Conservation (phyloP, 2,888 invertebrate genomes). For the Melanchra persicariae region DNA sequence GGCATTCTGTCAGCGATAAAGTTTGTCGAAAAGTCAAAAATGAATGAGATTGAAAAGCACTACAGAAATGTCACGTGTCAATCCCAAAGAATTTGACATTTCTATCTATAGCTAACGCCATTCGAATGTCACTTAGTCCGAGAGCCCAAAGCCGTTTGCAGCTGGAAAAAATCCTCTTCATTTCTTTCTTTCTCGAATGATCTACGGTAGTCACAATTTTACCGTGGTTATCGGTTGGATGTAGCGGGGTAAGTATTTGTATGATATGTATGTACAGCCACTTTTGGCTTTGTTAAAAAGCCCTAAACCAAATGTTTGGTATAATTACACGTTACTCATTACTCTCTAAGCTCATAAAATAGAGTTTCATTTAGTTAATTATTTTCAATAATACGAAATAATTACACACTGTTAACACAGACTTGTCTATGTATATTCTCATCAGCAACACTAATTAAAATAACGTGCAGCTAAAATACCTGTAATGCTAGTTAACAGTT, state of each 20-base stretch:
- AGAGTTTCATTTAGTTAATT: not conserved
- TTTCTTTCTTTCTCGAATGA: not conserved
- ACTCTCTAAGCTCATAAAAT: not conserved
- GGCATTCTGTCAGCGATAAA: too few relatives aligned
- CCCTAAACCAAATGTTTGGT: not conserved
- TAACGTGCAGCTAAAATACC: conserved; percentile 33
- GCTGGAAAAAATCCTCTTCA: not conserved
- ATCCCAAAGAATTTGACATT: too few relatives aligned
- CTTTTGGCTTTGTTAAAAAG: not conserved
- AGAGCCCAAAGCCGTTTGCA: not conserved
- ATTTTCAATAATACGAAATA: conserved; percentile 23
- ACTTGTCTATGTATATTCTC: conserved; percentile 1
- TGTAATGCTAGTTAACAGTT: conserved; percentile 45
- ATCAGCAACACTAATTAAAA: conserved; percentile 41
- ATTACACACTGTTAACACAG: not conserved
- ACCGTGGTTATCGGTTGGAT: not conserved
- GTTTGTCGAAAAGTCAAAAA: too few relatives aligned
- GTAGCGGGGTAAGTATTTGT: not conserved
- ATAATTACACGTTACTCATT: not conserved
- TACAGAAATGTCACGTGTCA: too few relatives aligned
- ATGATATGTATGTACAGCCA: too few relatives aligned
- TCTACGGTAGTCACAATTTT: not conserved
- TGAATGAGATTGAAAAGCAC: too few relatives aligned
- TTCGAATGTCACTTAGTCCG: too few relatives aligned
- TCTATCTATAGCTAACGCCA: too few relatives aligned